Evolutionary conservation across 2,113 vertebrate genomes (phyloP).

Genomic region (Sander vitreus): DNA sequence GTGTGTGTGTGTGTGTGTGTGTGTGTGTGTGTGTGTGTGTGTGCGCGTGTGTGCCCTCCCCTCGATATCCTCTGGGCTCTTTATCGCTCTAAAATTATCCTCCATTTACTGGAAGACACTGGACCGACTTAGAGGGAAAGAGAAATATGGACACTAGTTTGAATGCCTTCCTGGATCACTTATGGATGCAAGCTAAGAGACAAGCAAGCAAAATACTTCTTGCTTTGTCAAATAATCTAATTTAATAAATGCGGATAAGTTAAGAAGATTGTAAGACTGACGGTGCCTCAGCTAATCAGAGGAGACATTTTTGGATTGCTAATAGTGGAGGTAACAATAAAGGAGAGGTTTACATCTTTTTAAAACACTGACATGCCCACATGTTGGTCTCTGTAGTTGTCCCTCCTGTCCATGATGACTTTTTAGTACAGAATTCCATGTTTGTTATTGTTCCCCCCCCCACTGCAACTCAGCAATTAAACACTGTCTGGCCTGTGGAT

Average conservation of each 20-base stretch:
- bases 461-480: neutral
- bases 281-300: constrained; percentile 8
- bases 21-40: constrained; percentile 35
- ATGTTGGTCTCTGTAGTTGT: neutral
- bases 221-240: constrained; percentile 39
- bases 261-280: constrained; percentile 20
- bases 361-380: neutral
- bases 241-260: constrained; percentile 31
- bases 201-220: constrained; percentile 33
- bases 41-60: constrained; percentile 35
- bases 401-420: neutral
- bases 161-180: constrained; percentile 77
- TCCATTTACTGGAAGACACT: constrained; percentile 82
- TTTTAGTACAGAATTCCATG: neutral
- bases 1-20: constrained; percentile 3
- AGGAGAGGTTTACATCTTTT: neutral
- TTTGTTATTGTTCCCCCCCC: neutral
- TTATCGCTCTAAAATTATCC: constrained; percentile 84
- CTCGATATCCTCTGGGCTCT: constrained; percentile 76
- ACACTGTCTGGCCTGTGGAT: neutral
- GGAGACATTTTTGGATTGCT: neutral
- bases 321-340: neutral
- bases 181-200: constrained; percentile 53
- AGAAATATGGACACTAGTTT: constrained; percentile 71
- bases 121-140: constrained; percentile 54